Base-by-base conservation (phyloP, 2,113 vertebrate species). In the Marmota flaviventris region DNA sequence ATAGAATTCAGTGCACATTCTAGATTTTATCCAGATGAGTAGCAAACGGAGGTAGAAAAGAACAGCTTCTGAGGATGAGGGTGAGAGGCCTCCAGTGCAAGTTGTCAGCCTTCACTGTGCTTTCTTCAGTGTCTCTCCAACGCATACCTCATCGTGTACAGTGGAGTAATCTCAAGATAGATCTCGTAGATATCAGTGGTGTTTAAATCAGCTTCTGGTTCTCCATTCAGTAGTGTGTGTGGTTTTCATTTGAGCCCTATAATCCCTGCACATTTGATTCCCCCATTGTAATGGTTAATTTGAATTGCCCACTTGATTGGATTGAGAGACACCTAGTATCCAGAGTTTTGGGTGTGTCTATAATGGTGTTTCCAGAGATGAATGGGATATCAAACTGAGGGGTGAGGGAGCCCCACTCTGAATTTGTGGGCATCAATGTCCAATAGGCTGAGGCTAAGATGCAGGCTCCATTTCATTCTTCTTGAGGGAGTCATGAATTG, bases 151-250 rank as follows among this genome's bases (percentile, higher is more conserved):
- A 37, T 1, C 63, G 8, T 9, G 39, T 39, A 20, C 45, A 32
- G 5, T 39, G 32, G 39, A 3, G 8, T 5, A n/a, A 20, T 42
- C 5, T 72, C 18, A 4, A 53, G 10, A 8, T 2, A 5, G 13
- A 24, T 34, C 2, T 24, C 58, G 27, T 7, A n/a, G 72, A 51
- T 34, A 9, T 67, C 75, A 65, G 0, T 18, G 12, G 8, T n/a
- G 63, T 24, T 45, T 24, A 20, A 82, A 37, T 39, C 45, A 85
- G 42, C 53, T 67, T 82, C 61, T 27, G 5, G 13, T n/a, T 78
- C 48, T 94, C 10, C n/a, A 5, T 25, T 75, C 48, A 32, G 11
- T 73, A 51, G 42, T 29, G 17, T 12, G 10, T 12, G 48, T 0
- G 17, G 2, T 8, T 96, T 82, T 63, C 10, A 25, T 61, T 13